These are phyloP conservation scores for Nemurella pictetii DNA, from an alignment of 2,888 invertebrate genomes.

Conservation along the genomic window DNA sequence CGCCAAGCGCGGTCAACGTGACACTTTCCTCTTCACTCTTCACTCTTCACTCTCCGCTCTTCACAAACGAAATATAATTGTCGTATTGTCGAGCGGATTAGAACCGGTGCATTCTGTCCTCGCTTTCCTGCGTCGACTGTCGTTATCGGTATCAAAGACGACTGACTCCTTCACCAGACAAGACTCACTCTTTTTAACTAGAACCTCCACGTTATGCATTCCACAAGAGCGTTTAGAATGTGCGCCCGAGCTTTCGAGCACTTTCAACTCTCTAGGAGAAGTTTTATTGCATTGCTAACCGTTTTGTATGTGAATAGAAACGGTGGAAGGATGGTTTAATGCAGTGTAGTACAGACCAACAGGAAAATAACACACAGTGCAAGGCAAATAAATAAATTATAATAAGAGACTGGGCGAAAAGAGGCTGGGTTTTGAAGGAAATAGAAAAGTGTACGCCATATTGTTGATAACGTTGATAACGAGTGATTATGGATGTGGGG, in stretches of 20 bases:
- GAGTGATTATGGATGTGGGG: too few species aligned
- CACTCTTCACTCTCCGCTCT: not conserved
- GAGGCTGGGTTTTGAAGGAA: not conserved
- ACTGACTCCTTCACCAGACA: too few species aligned
- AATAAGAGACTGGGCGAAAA: too few species aligned
- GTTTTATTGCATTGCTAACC: not conserved
- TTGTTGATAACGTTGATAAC: too few species aligned
- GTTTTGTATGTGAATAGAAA: not conserved
- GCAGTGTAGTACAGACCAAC: not conserved
- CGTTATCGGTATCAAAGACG: too few species aligned
- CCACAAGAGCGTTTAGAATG: not conserved
- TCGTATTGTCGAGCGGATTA: not conserved
- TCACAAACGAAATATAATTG: not conserved
- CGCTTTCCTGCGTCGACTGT: not conserved
- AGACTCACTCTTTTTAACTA: not conserved
- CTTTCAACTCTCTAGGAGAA: not conserved
- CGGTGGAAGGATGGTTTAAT: not conserved
- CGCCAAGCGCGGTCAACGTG: not conserved
- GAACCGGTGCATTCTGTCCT: not conserved
- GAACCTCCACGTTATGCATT: not conserved
- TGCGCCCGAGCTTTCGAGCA: not conserved
- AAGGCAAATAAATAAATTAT: not conserved
- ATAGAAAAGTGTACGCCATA: not conserved
- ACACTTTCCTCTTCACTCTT: not conserved
- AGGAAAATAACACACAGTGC: not conserved